Base-by-base conservation (phyloP, 2,888 invertebrate genomes). In the Sycophila texana region DNA sequence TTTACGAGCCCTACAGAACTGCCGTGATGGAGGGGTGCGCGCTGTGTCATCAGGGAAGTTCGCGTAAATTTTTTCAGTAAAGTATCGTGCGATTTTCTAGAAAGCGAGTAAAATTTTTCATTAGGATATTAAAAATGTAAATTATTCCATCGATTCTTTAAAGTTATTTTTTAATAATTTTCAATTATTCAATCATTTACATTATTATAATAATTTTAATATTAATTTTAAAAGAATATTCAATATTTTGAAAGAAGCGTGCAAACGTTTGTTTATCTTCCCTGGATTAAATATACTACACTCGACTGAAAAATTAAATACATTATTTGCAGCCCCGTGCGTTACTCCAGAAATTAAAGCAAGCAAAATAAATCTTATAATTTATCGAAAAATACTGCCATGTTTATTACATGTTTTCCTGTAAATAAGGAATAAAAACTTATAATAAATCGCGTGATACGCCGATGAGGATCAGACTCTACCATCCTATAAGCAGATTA, bases 1-100 rank as follows among this genome's bases (percentile, higher is more conserved):
- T 49, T 66, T 66, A 22, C 49, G 20, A 51, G 18, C n/a, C 14
- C 66, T 66, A 20, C 14, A 66, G 66, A 20, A 20, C 60, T 5
- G 60, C 22, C 14, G 60, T 13, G 22, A 60, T 60, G 14, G 39
- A 57, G 60, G 60, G 60, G 22, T 60, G 60, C 22, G 22, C 60
- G 20, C 26, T 60, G 20, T 16, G 22, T 26, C 20, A 16, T 20
- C 22, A 22, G 14, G 22, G 4, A 60, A 60, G 60, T 60, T 60
- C 26, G 22, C 16, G 22, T 13, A 22, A 26, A 22, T 22, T 60
- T 60, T 60, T 60, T 60, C 20, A 20, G 3, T 4, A 53, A n/a
- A 14, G 14, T 4, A 26, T 12, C 26, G 22, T 22, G 12, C 13
- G 4, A 20, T 26, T 53, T n/a, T 13, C 4, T 53, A 16, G 1